These are phyloP conservation scores for Thunnus maccoyii DNA, from an alignment of 2,113 vertebrate genomes.

Conservation along the genomic window DNA sequence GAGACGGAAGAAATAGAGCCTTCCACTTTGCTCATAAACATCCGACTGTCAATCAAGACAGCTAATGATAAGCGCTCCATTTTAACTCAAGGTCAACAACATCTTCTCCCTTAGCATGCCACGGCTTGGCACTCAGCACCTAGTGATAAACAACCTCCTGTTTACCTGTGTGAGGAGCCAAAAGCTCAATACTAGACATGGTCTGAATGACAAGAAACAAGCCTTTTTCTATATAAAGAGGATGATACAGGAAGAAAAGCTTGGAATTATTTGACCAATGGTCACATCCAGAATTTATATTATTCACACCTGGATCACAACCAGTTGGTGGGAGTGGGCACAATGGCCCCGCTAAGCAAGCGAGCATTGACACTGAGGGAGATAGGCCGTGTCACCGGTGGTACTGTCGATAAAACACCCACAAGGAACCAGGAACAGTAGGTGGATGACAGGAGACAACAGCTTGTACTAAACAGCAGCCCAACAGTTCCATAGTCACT, in stretches of 20 bases:
- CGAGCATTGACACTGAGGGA: constrained; percentile 40
- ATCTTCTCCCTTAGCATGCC: constrained; percentile 65
- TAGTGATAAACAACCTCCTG: constrained; percentile 68
- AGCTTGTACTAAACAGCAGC: constrained; percentile 52
- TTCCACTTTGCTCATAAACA: constrained; percentile 65
- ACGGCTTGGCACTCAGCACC: constrained; percentile 45
- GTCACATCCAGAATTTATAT: constrained; percentile 54
- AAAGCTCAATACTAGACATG: constrained; percentile 32
- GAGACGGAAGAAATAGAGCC: constrained; percentile 55
- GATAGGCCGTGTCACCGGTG: constrained; percentile 59
- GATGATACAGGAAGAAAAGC: constrained; percentile 33
- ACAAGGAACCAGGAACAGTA: constrained; percentile 55
- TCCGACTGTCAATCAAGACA: constrained; percentile 75
- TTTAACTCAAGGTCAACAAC: constrained; percentile 78
- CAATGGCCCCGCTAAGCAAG: constrained; percentile 51
- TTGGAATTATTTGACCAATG: constrained; percentile 39
- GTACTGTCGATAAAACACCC: constrained; percentile 70
- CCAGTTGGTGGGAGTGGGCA: constrained; percentile 53
- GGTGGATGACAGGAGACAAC: constrained; percentile 68
- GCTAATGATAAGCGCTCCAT: constrained; percentile 71
- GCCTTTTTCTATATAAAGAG: constrained; percentile 29
- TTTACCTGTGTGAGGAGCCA: constrained; percentile 63
- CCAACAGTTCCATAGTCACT: constrained; percentile 61
- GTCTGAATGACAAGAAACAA: constrained; percentile 42
- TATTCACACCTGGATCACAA: constrained; percentile 50